A percentile compares a stretch with the other conserved stretches of the same genome.
These are phyloP conservation scores for Pseudachorutes palmiensis DNA, from an alignment of 1,140 invertebrate genomes.

Conservation along the genomic window DNA sequence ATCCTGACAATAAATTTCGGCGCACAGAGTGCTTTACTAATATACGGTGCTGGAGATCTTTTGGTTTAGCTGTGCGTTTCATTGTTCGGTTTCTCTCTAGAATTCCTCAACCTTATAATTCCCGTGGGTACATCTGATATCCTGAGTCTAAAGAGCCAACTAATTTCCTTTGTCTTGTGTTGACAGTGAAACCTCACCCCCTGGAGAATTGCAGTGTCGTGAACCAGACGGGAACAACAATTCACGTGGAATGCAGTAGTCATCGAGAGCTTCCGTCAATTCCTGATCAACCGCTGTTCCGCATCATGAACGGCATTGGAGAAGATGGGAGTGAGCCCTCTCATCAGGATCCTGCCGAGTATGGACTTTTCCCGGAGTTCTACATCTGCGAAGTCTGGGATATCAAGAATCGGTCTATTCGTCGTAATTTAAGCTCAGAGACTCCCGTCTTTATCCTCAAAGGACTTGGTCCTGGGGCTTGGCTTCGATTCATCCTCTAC, in stretches of 20 bases:
- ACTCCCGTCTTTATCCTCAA: constrained; percentile 40
- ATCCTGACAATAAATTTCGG: no score
- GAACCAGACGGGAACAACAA: constrained; percentile 72
- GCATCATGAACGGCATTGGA: constrained; percentile 36
- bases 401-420: constrained; percentile 35
- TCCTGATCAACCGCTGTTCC: constrained; percentile 36
- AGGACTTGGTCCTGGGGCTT: constrained; percentile 50
- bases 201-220: constrained; percentile 73
- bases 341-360: constrained; percentile 32
- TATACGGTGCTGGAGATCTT: no score
- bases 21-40: no score
- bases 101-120: neutral
- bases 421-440: constrained; percentile 37
- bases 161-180: neutral
- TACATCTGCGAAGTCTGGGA: constrained; percentile 38
- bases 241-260: constrained; percentile 61
- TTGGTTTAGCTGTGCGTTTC: no score
- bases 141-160: neutral
- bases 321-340: constrained; percentile 19
- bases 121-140: neutral
- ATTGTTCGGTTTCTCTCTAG: no score
- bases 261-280: constrained; percentile 34
- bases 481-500: constrained; percentile 67
- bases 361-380: constrained; percentile 36
- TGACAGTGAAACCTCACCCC: constrained; percentile 43